A percentile compares a stretch with the other conserved stretches of the same genome.
phyloP scores from a whole-genome alignment of 2,888 invertebrate species.

The Euplexia lucipara region DNA sequence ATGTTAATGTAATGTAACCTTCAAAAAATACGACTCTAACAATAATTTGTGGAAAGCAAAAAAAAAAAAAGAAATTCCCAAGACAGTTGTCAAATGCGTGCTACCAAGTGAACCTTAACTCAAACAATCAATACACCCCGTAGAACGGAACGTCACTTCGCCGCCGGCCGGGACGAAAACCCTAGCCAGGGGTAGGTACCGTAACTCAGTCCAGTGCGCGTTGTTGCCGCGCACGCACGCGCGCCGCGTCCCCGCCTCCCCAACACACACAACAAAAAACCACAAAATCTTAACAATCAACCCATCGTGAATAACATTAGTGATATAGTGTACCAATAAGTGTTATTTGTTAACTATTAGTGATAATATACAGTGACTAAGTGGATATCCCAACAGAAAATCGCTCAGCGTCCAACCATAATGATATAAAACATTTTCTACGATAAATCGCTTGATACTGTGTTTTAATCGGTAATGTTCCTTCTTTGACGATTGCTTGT shows the following conservation, averaged over 20 bases:
- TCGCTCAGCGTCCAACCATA: slow-evolving; percentile 78
- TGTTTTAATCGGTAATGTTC: slow-evolving; percentile 86
- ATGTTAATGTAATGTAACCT: too few relatives aligned
- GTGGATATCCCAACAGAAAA: slow-evolving; percentile 69
- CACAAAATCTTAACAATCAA: slow-evolving; percentile 75
- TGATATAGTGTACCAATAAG: slow-evolving; percentile 69
- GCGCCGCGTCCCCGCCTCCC: slow-evolving; percentile 61
- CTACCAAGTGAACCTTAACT: neutral
- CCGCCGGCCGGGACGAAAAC: slow-evolving; percentile 87
- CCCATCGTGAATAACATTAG: slow-evolving; percentile 69
- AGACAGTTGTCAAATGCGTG: neutral
- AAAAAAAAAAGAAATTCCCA: neutral
- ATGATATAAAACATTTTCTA: slow-evolving; percentile 88
- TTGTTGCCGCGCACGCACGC: slow-evolving; percentile 73
- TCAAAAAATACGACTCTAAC: neutral
- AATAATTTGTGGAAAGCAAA: neutral
- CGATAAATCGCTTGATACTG: slow-evolving; percentile 85
- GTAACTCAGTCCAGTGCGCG: slow-evolving; percentile 82
- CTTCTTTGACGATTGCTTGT: slow-evolving; percentile 73
- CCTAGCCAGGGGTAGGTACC: slow-evolving; percentile 83
- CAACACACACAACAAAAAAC: slow-evolving; percentile 83
- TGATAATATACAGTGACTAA: slow-evolving; percentile 61
- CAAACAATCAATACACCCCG: slow-evolving; percentile 66
- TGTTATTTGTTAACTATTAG: slow-evolving; percentile 59
- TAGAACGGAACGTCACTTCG: slow-evolving; percentile 81